These are phyloP conservation scores for Pogonocichla stellata DNA, from an alignment of 2,113 vertebrate genomes.

Conservation along the genomic window DNA sequence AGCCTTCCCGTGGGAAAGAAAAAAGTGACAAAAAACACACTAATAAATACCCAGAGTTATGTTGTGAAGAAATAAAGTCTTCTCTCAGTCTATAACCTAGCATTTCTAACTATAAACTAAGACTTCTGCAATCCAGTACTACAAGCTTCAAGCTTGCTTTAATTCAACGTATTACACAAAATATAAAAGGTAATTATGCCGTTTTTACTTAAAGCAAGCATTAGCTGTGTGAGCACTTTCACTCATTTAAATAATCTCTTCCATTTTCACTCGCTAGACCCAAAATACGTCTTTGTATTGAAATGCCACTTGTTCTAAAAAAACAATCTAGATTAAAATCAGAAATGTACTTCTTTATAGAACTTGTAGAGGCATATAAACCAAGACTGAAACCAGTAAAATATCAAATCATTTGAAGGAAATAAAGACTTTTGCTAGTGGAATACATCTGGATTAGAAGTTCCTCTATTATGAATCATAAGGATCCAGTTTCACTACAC, in stretches of 20 bases:
- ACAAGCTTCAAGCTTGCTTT: background rate
- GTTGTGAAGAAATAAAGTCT: background rate
- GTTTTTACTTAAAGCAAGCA: background rate
- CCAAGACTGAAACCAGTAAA: background rate
- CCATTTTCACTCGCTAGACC: background rate
- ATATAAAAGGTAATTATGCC: background rate
- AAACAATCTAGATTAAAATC: background rate
- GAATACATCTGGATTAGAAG: background rate
- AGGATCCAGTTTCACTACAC: background rate
- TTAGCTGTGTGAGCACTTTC: background rate
- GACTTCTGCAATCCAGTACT: background rate
- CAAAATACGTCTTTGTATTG: background rate
- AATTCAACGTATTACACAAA: background rate
- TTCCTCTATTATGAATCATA: background rate
- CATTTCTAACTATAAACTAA: background rate
- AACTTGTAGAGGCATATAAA: background rate
- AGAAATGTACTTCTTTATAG: background rate
- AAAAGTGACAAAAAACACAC: background rate
- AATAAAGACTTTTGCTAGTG: background rate
- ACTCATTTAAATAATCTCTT: background rate
- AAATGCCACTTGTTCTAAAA: background rate
- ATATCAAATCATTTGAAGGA: background rate
- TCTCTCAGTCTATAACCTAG: background rate
- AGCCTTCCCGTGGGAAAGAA: conserved; percentile 74
- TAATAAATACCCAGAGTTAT: background rate